Conservation (phyloP, 2,888 invertebrate genomes). For the Liodrosophila aerea region DNA sequence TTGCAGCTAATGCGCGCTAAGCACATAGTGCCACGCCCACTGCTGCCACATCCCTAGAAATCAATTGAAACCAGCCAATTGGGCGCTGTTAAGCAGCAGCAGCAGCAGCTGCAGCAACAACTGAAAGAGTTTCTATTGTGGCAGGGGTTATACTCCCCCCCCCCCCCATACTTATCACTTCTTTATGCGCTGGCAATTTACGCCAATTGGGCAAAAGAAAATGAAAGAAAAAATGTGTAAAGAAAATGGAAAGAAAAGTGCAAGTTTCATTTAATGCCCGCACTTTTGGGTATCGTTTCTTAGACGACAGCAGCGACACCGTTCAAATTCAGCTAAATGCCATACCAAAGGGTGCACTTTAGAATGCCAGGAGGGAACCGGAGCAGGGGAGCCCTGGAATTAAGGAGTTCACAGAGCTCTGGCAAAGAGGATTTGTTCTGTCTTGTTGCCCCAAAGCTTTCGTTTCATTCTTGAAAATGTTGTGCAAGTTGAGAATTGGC, state of each 20-base stretch:
- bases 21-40: conserved; percentile 34
- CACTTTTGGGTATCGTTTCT: conserved; percentile 69
- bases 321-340: conserved; percentile 67
- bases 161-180: conserved; percentile 42
- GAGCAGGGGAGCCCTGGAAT: neutral
- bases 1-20: conserved; percentile 55
- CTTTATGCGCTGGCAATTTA: conserved; percentile 66
- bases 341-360: conserved; percentile 42
- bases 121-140: conserved; percentile 21
- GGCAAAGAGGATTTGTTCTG: conserved; percentile 41
- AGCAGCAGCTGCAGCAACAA: conserved; percentile 27
- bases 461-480: conserved; percentile 8
- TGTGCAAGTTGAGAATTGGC: conserved; percentile 25
- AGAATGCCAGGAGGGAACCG: no score
- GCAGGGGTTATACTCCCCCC: neutral
- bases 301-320: conserved; percentile 43
- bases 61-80: conserved; percentile 68
- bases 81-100: conserved; percentile 43
- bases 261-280: conserved; percentile 67
- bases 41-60: conserved; percentile 45
- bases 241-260: conserved; percentile 21
- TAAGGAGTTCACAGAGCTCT: conserved; percentile 19
- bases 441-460: conserved; percentile 19
- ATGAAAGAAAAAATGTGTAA: conserved; percentile 7
- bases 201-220: conserved; percentile 54